A percentile compares a stretch with the other conserved stretches of the same genome.
These are phyloP conservation scores for Mnemiopsis leidyi DNA, from an alignment of 37 sponge, comb jelly and placozoan species.

Conservation along the genomic window DNA sequence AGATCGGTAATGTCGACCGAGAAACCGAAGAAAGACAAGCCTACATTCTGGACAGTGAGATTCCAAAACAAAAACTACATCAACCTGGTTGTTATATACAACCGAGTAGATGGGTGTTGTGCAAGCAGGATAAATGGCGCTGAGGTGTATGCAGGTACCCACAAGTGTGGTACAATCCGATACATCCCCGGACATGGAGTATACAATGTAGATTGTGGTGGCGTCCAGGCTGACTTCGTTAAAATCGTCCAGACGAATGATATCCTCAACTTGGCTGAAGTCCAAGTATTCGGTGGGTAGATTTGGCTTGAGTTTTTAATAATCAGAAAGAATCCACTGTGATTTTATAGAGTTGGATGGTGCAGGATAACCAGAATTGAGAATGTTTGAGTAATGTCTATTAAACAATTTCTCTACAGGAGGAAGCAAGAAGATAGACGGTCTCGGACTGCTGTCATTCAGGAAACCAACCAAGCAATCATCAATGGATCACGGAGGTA, in stretches of 20 bases:
- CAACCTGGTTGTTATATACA: not conserved
- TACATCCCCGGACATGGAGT: not conserved
- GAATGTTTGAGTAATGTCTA: too few relatives aligned
- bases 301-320: too few relatives aligned
- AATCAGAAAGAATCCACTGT: too few relatives aligned
- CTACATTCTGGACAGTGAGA: not conserved
- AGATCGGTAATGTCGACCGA: not conserved
- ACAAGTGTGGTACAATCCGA: conserved; percentile 17
- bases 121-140: not conserved
- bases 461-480: not conserved
- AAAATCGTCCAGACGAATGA: not conserved
- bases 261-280: conserved; percentile 7
- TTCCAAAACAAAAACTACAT: not conserved
- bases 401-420: too few relatives aligned
- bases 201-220: not conserved
- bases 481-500: not conserved
- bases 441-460: not conserved
- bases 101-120: not conserved
- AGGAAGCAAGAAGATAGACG: not conserved
- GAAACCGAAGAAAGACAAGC: not conserved
- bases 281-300: not conserved
- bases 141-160: conserved; percentile 9
- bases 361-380: too few relatives aligned
- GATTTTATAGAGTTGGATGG: too few relatives aligned
- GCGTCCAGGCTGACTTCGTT: not conserved